A percentile compares a stretch with the other conserved stretches of the same genome.
Evolutionary conservation across 2,113 vertebrate species (phyloP).

Genomic region (Daubentonia madagascariensis): DNA sequence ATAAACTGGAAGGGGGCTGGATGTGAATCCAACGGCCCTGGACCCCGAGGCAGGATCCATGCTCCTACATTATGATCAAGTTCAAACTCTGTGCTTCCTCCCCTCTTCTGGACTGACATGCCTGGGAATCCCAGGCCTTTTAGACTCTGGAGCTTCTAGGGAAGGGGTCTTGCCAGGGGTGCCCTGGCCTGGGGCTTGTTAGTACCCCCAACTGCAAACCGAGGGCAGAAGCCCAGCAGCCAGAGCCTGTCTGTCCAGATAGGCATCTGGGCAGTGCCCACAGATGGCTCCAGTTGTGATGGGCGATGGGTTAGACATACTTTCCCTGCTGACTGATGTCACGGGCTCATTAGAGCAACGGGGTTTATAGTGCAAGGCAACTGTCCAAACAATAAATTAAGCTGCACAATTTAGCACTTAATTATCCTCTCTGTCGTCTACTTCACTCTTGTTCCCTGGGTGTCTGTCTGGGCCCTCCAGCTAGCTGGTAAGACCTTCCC

Average conservation of each 20-base stretch:
- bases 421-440: slow-evolving; percentile 66
- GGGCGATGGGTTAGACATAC: background rate
- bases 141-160: background rate
- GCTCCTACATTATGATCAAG: background rate
- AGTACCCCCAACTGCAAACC: background rate
- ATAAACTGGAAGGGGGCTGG: slow-evolving; percentile 12
- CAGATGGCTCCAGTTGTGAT: background rate
- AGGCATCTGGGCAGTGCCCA: slow-evolving; percentile 27
- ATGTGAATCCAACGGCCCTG: background rate
- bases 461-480: slow-evolving; percentile 57
- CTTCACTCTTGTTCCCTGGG: slow-evolving; percentile 59
- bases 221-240: background rate
- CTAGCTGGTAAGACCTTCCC: slow-evolving; percentile 28
- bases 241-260: background rate
- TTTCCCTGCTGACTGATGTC: slow-evolving; percentile 63
- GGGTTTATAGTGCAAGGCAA: slow-evolving; percentile 72
- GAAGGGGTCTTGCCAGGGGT: background rate
- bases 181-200: background rate
- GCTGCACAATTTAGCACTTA: slow-evolving; percentile 74
- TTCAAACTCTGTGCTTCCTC: background rate
- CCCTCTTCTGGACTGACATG: background rate
- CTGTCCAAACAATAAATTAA: slow-evolving; percentile 77
- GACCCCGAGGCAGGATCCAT: background rate
- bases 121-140: background rate
- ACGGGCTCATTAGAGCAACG: slow-evolving; percentile 74